A percentile compares a stretch with the other conserved stretches of the same genome.
Evolutionary conservation across 2,113 vertebrate species (phyloP).

Genomic region (Sturnira hondurensis): DNA sequence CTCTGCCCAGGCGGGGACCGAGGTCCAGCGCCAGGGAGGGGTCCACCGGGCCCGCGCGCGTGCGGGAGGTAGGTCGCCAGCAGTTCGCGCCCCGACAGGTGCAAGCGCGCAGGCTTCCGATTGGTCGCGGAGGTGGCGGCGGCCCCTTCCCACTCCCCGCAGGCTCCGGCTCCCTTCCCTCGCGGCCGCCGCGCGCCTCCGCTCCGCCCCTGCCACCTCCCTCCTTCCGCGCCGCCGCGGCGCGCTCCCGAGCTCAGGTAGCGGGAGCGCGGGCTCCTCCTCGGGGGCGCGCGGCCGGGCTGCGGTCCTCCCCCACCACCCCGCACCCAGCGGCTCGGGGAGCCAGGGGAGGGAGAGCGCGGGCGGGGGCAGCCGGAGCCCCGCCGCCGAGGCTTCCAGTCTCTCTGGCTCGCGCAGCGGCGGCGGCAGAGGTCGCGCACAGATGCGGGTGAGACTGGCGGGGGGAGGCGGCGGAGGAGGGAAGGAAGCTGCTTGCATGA

Average conservation of each 20-base stretch:
- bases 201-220: background rate
- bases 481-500: conserved; percentile 64
- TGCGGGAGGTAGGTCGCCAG: background rate
- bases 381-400: conserved; percentile 50
- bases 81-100: conserved; percentile 50
- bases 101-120: conserved; percentile 70
- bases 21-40: background rate
- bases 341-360: conserved; percentile 21
- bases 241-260: conserved; percentile 44
- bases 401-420: conserved; percentile 56
- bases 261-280: conserved; percentile 22
- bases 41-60: background rate
- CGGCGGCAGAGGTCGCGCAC: conserved; percentile 71
- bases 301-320: background rate
- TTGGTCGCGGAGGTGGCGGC: conserved; percentile 46
- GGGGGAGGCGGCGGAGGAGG: conserved; percentile 57
- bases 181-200: conserved; percentile 9
- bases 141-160: background rate
- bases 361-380: conserved; percentile 33
- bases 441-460: conserved; percentile 66
- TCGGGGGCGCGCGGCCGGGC: conserved; percentile 50
- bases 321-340: background rate
- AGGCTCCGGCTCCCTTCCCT: background rate
- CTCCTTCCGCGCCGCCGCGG: background rate
- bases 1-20: background rate